A percentile compares a stretch with the other conserved stretches of the same genome.
Evolutionary conservation across 2,113 vertebrate genomes (phyloP).

Genomic region (Notechis scutatus): DNA sequence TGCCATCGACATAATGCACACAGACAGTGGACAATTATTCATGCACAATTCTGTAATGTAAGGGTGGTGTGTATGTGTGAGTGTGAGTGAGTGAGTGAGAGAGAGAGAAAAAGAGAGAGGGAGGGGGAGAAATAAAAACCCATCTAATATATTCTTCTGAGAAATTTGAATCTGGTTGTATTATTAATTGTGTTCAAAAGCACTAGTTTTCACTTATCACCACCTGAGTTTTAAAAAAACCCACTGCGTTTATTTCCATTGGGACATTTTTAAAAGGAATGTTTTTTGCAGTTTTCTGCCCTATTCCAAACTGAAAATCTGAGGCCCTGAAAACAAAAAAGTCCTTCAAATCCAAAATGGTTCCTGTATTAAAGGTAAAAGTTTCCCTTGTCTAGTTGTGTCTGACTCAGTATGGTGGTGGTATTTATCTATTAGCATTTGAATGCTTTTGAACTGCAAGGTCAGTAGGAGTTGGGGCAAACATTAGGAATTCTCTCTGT

Average conservation of each 20-base stretch:
- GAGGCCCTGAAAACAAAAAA: background rate
- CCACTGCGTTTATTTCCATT: background rate
- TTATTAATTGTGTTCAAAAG: background rate
- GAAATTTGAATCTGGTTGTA: background rate
- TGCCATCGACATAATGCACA: background rate
- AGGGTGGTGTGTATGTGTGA: background rate
- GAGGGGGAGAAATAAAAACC: background rate
- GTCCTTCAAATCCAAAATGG: background rate
- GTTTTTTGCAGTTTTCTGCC: background rate
- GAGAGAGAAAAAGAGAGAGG: no score
- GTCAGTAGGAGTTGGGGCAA: background rate
- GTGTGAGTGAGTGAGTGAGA: no score
- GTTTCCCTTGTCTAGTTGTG: background rate
- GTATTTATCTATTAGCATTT: background rate
- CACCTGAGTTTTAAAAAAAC: slow-evolving; percentile 13
- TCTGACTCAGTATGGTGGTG: background rate
- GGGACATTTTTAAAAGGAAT: background rate
- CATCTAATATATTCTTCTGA: background rate
- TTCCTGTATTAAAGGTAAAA: background rate
- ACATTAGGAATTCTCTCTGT: background rate
- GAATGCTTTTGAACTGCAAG: background rate
- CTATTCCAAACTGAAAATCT: background rate
- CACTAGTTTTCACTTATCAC: slow-evolving; percentile 1
- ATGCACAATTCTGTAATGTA: background rate
- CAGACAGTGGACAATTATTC: background rate